Percentiles rank a stretch among this genome's conserved stretches.
Conservation (phyloP, 2,888 invertebrate species). For the Oxytorus armatus region DNA sequence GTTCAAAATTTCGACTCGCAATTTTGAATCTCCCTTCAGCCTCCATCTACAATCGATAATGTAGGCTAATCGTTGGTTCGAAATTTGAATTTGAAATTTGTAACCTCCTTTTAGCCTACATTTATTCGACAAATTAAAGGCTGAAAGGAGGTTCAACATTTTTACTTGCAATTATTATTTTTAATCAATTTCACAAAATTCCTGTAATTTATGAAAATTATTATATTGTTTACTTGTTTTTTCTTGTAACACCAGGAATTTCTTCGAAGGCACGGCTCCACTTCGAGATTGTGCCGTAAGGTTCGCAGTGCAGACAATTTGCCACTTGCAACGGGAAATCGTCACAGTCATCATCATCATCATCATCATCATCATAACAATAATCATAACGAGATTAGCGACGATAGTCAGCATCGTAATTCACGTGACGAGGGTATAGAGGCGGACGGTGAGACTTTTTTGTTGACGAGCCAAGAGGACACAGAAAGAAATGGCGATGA, state of each 20-base stretch:
- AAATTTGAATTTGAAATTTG: too few relatives aligned
- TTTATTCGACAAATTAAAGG: too few relatives aligned
- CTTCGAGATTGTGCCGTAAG: conserved; percentile 92
- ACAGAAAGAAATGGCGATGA: conserved; percentile 79
- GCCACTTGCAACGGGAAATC: conserved; percentile 84
- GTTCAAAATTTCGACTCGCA: too few relatives aligned
- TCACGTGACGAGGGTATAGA: conserved; percentile 77
- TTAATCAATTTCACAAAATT: not conserved
- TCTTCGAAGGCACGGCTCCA: conserved; percentile 91
- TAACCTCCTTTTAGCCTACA: too few relatives aligned
- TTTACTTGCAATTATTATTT: not conserved
- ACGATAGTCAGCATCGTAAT: conserved; percentile 63
- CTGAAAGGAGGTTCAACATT: too few relatives aligned
- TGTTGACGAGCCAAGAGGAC: conserved; percentile 77
- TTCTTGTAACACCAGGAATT: conserved; percentile 88
- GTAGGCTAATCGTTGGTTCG: too few relatives aligned
- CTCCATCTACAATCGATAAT: too few relatives aligned
- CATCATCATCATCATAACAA: conserved; percentile 70
- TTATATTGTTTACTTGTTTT: conserved; percentile 38
- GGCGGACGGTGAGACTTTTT: conserved; percentile 79
- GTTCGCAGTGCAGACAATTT: conserved; percentile 91
- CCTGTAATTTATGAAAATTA: too few relatives aligned
- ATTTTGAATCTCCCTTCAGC: too few relatives aligned
- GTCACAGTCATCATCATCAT: conserved; percentile 71
- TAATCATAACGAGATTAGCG: conserved; percentile 65